Conservation (phyloP, 2,888 invertebrate genomes). For the Eupelmus urozonus region DNA sequence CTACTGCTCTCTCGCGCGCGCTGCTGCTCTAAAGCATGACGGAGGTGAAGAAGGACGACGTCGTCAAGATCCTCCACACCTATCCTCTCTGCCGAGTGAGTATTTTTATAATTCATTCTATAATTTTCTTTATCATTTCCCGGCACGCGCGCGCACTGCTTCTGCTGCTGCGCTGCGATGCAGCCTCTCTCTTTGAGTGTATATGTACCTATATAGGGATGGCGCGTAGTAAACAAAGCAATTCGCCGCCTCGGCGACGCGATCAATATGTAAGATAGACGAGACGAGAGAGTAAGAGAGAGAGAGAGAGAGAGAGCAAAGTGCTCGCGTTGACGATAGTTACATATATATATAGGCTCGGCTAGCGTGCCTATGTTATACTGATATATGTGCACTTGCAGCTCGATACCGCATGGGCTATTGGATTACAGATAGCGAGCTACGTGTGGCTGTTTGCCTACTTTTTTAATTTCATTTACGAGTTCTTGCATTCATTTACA, state of each 20-base stretch:
- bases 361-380: no score
- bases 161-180: neutral
- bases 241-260: neutral
- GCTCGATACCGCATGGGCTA: no score
- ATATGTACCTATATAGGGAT: neutral
- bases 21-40: slow-evolving; percentile 65
- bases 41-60: slow-evolving; percentile 77
- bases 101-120: slow-evolving; percentile 38
- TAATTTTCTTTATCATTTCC: neutral
- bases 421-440: no score
- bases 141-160: neutral
- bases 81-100: slow-evolving; percentile 81
- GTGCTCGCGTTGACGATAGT: no score
- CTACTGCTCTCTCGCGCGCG: neutral
- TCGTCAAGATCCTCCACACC: slow-evolving; percentile 79
- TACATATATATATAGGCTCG: no score
- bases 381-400: no score
- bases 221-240: slow-evolving; percentile 17
- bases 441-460: no score
- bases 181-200: neutral
- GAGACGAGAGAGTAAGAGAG: neutral
- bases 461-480: no score
- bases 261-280: slow-evolving; percentile 44
- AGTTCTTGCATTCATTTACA: no score
- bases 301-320: no score